A percentile compares a stretch with the other conserved stretches of the same genome.
phyloP scores from a whole-genome alignment of 2,888 invertebrate genomes.

The Dione juno region DNA sequence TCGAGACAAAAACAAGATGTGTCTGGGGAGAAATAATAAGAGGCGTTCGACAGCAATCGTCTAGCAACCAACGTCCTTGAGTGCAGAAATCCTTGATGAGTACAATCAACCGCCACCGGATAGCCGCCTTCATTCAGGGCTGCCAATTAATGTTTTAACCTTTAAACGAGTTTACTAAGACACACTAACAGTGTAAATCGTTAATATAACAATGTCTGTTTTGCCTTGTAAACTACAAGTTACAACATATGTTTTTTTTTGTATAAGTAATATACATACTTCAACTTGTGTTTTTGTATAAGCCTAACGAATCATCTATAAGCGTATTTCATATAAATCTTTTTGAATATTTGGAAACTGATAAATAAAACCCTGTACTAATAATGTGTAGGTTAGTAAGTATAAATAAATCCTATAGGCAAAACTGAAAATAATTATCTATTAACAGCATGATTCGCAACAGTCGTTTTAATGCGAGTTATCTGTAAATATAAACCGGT shows the following conservation, averaged over 20 bases:
- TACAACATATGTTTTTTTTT: neutral
- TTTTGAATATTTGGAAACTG: neutral
- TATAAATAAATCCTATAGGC: slow-evolving; percentile 60
- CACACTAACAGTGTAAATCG: slow-evolving; percentile 17
- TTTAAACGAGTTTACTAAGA: slow-evolving; percentile 33
- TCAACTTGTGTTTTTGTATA: neutral
- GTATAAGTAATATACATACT: neutral
- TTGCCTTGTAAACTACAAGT: neutral
- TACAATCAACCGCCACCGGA: slow-evolving; percentile 83
- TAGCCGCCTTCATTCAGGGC: slow-evolving; percentile 74
- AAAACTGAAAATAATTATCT: slow-evolving; percentile 68
- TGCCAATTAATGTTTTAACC: slow-evolving; percentile 58
- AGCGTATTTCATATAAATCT: neutral
- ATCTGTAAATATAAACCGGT: slow-evolving; percentile 67
- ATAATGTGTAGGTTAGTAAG: slow-evolving; percentile 67
- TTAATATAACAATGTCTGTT: slow-evolving; percentile 24
- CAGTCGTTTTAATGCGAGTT: slow-evolving; percentile 60
- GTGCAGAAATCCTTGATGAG: slow-evolving; percentile 83
- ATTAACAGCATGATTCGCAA: slow-evolving; percentile 60
- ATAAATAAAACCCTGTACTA: slow-evolving; percentile 57
- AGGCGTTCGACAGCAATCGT: slow-evolving; percentile 75
- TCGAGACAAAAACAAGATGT: slow-evolving; percentile 78
- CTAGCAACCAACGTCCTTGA: slow-evolving; percentile 81
- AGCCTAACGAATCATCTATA: neutral
- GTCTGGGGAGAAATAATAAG: slow-evolving; percentile 79